phyloP scores from a whole-genome alignment of 2,888 invertebrate genomes.

The Cinara cedri region DNA sequence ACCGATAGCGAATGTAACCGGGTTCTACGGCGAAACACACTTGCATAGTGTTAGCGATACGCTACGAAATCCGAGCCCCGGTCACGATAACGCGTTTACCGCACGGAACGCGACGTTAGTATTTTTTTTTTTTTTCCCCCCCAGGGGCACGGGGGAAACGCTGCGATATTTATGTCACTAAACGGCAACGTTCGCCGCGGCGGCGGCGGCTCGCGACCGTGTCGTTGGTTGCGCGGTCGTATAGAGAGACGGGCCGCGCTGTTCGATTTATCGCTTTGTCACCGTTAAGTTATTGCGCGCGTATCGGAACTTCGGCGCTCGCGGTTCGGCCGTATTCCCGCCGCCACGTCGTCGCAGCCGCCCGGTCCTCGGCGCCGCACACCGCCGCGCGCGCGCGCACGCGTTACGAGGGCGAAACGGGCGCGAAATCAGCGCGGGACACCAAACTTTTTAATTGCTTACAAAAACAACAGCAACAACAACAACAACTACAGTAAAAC shows the following conservation, averaged over 20 bases:
- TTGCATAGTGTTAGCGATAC: too few relatives aligned
- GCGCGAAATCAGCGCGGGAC: neutral
- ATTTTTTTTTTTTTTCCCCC: too few relatives aligned
- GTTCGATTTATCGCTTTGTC: conserved; percentile 51
- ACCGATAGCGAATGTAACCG: too few relatives aligned
- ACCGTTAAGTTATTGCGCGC: conserved; percentile 38
- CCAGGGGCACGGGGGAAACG: too few relatives aligned
- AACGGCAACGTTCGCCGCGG: too few relatives aligned
- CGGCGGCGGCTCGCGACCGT: neutral
- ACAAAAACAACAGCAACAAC: conserved; percentile 30
- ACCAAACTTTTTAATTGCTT: conserved; percentile 53
- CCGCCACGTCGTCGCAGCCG: neutral
- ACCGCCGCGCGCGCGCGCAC: neutral
- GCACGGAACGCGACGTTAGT: too few relatives aligned
- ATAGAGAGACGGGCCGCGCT: neutral
- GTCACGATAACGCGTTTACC: too few relatives aligned
- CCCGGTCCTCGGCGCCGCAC: neutral
- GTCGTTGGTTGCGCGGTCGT: neutral
- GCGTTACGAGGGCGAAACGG: neutral
- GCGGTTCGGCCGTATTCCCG: conserved; percentile 42
- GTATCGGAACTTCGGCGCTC: conserved; percentile 38
- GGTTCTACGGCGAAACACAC: too few relatives aligned
- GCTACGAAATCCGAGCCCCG: too few relatives aligned
- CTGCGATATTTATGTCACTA: too few relatives aligned
- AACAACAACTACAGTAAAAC: conserved; percentile 45